These are phyloP conservation scores for Drosophila cognata DNA, from an alignment of 2,888 invertebrate genomes.

Conservation along the genomic window DNA sequence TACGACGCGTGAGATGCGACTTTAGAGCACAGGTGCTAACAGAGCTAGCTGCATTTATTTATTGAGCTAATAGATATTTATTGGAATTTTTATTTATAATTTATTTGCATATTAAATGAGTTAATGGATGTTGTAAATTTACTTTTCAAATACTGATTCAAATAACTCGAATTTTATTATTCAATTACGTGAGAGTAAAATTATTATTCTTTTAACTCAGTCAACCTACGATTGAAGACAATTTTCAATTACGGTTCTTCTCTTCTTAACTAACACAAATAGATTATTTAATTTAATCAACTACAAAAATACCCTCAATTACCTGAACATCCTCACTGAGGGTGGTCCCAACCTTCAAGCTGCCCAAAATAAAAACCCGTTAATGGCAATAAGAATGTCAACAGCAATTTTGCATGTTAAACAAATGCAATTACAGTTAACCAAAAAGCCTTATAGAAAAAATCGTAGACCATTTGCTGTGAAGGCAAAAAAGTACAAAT, in stretches of 20 bases:
- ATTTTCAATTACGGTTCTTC: slow-evolving; percentile 13
- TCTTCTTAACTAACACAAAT: slow-evolving; percentile 18
- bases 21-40: slow-evolving; percentile 41
- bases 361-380: slow-evolving; percentile 29
- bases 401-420: slow-evolving; percentile 68
- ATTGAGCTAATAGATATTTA: background rate
- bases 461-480: slow-evolving; percentile 26
- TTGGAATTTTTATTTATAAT: slow-evolving; percentile 2
- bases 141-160: slow-evolving; percentile 1
- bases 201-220: background rate
- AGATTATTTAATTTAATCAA: slow-evolving; percentile 55
- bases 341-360: slow-evolving; percentile 68
- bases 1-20: slow-evolving; percentile 42
- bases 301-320: slow-evolving; percentile 51
- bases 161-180: background rate
- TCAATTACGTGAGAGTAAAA: background rate
- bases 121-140: slow-evolving; percentile 1
- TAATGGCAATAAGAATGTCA: slow-evolving; percentile 65
- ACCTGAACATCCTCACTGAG: slow-evolving; percentile 27
- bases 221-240: background rate
- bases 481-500: slow-evolving; percentile 39
- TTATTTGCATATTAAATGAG: slow-evolving; percentile 10
- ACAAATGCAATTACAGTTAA: slow-evolving; percentile 67
- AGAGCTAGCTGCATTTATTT: slow-evolving; percentile 7
- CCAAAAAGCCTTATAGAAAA: slow-evolving; percentile 25